Conservation (phyloP, 2,888 invertebrate genomes). For the Papilio elwesi region DNA sequence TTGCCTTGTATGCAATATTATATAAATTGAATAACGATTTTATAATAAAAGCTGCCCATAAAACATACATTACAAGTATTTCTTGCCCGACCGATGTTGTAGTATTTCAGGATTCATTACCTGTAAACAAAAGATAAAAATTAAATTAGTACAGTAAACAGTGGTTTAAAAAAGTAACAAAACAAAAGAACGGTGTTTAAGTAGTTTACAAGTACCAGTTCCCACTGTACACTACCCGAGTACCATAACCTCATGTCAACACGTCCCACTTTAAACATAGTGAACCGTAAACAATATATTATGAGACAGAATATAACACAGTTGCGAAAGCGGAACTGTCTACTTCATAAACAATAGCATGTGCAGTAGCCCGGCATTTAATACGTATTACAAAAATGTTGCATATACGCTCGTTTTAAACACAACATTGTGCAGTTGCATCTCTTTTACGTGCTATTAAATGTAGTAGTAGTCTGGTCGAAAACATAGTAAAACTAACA, state of each 20-base stretch:
- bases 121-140: constrained; percentile 43
- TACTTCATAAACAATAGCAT: constrained; percentile 49
- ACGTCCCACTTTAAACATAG: constrained; percentile 68
- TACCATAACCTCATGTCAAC: constrained; percentile 59
- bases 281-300: constrained; percentile 56
- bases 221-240: constrained; percentile 47
- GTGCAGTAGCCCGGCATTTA: constrained; percentile 50
- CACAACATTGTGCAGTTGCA: not conserved
- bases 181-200: constrained; percentile 3
- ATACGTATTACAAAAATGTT: constrained; percentile 21
- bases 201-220: constrained; percentile 35
- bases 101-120: constrained; percentile 33
- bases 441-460: constrained; percentile 18
- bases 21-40: too few relatives aligned
- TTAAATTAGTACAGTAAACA: constrained; percentile 13
- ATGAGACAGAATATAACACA: constrained; percentile 45
- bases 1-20: too few relatives aligned
- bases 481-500: constrained; percentile 6
- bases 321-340: constrained; percentile 43
- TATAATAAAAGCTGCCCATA: too few relatives aligned
- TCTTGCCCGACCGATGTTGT: not conserved
- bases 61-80: not conserved
- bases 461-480: constrained; percentile 7
- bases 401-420: constrained; percentile 15
- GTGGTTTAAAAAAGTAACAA: not conserved